A percentile compares a stretch with the other conserved stretches of the same genome.
phyloP scores from a whole-genome alignment of 2,113 vertebrate species.

The Elaphurus davidianus region DNA sequence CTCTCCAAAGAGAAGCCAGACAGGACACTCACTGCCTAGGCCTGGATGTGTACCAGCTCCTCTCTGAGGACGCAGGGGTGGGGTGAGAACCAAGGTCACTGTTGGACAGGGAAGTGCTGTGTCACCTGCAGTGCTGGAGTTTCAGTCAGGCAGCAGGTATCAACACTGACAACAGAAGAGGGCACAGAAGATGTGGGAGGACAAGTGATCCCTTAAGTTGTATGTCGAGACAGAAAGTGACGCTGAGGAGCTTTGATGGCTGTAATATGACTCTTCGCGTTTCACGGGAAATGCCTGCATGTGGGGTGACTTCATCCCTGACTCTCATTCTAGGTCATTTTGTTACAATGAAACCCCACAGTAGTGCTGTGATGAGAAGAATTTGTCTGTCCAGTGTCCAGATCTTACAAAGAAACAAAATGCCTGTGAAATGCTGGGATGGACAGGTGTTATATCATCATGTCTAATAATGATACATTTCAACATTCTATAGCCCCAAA shows the following conservation, averaged over 20 bases:
- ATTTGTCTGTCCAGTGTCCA: neutral
- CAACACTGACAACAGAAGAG: neutral
- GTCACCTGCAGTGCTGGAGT: neutral
- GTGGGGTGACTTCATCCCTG: neutral
- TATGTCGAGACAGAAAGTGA: neutral
- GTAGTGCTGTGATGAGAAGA: neutral
- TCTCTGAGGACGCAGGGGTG: neutral
- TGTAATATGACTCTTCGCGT: accelerated
- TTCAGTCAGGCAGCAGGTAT: accelerated
- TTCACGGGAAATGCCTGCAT: neutral
- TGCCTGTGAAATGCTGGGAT: neutral
- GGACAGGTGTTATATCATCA: neutral
- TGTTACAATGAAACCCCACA: neutral
- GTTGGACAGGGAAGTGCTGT: neutral
- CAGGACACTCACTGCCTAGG: neutral
- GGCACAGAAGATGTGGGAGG: neutral
- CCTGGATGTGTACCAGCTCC: neutral
- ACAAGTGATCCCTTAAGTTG: neutral
- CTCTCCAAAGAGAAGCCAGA: neutral
- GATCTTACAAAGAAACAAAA: neutral
- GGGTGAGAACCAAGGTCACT: neutral
- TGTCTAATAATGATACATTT: neutral
- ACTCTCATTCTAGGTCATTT: neutral
- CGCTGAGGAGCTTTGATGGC: neutral
- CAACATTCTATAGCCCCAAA: neutral